Base-by-base conservation (phyloP, 2,113 vertebrate species). In the Hydrolagus affinis region DNA sequence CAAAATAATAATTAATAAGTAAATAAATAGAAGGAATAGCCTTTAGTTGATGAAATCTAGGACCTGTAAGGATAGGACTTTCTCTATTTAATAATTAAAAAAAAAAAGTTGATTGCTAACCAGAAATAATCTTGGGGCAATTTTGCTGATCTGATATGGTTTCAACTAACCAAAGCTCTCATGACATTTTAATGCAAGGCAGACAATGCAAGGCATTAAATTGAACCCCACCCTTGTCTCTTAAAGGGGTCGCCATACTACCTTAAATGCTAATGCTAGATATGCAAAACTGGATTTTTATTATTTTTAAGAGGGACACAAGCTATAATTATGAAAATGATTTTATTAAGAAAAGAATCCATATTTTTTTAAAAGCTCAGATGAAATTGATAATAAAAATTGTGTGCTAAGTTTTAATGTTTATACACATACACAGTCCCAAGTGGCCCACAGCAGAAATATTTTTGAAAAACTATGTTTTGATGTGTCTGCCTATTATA, bases 231-330 rank as follows among this genome's bases (percentile, higher is more conserved):
- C 94, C 94, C 93, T 93, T 92, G 93, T 91, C 94, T 95, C 95
- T 93, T 91, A 90, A 91, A 96, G 94, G 96, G 95, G 95, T 94
- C 95, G 97, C 97, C 97, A 98, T 98, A 96, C 97, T 99, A 98
- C 97, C 97, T 99, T 99, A 99, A 99, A 98, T 95, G 95, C 96
- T 97, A 96, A 98, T 11, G 95, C 96, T 96, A 95, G 95, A 97
- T 97, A 97, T 97, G 97, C 97, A 98, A 98, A 97, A 96, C 93
- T 95, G 94, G 91, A 94, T 95, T 95, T 91, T 95, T 89, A 96
- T 95, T 91, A 90, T 95, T 96, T 96, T 91, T 94, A 95, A 95
- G 93, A 95, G 94, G 95, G 95, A 95, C 94, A 93, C 93, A 94
- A 93, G 93, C 94, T 94, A 92, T 96, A 95, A 94, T 94, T 87